Base-by-base conservation (phyloP, 1,140 invertebrate genomes). In the Agrypnia vestita region DNA sequence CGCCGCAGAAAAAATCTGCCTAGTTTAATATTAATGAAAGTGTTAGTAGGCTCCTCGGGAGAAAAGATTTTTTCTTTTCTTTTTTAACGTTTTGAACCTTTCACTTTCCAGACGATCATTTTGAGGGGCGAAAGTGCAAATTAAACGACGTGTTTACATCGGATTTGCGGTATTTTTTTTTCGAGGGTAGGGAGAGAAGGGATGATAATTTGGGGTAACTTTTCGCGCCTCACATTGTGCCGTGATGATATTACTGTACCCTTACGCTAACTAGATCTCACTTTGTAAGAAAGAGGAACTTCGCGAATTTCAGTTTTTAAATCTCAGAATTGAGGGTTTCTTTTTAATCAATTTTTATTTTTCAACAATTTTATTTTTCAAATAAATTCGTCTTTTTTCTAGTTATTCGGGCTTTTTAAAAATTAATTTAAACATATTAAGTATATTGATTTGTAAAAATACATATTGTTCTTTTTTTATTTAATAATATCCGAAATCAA, bases 101-200 rank as follows among this genome's bases (percentile, higher is more conserved):
- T 77, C 71, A 67, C 77, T 78, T 79, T 59, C 51, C 53, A 53
- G 81, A 67, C 76, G 81, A 80, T 80, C 78, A 71, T 74, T 82
- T 80, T 73, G 81, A 78, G 74, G 73, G 73, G 77, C 79, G 77
- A 81, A 83, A 83, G 82, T 83, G 82, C 82, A 83, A 83, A 83
- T 83, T 83, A 83, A 83, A 83, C 82, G 82, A 83, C 82, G 82
- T 83, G 82, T 83, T 83, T 83, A 83, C 82, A 83, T 83, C 79
- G 80, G 79, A 83, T 83, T 81, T 83, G 82, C 76, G 76, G 76
- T 55, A 75, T 79, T 82, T 82, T 80, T 80, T 82, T 56, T 21
- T 43, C 25, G 21, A n/a, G 47, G 47, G 56, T 21, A 44, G 56
- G 59, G 47, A 69, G 47, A 13, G 56, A 59, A 53, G 61, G 25